A percentile compares a stretch with the other conserved stretches of the same genome.
These are phyloP conservation scores for Drosophila novamexicana DNA, from an alignment of 1,140 invertebrate genomes.

Conservation along the genomic window DNA sequence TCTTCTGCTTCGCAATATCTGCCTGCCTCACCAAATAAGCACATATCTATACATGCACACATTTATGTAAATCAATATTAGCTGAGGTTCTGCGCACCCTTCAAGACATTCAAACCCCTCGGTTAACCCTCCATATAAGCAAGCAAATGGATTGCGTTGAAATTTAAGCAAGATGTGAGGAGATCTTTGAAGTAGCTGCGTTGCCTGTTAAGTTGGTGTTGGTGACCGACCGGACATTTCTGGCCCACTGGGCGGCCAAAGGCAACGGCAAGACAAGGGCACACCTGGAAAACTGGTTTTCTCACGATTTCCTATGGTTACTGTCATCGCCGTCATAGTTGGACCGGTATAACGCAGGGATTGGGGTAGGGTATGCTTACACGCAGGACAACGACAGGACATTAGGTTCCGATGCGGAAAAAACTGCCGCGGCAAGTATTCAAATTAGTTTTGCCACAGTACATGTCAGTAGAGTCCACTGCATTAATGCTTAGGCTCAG, in stretches of 20 bases:
- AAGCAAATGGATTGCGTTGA: constrained; percentile 1
- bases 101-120: constrained; percentile 1
- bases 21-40: background rate
- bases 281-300: constrained; percentile 71
- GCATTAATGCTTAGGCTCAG: constrained; percentile 1
- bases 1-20: background rate
- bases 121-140: background rate
- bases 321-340: constrained; percentile 14
- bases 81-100: background rate
- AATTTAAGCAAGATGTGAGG: background rate
- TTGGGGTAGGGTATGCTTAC: constrained; percentile 23
- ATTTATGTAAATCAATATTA: constrained; percentile 2
- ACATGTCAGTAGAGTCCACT: constrained; percentile 14
- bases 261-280: constrained; percentile 3
- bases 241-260: constrained; percentile 30
- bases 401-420: constrained; percentile 8
- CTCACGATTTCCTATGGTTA: constrained; percentile 55
- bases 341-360: background rate
- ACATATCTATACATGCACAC: background rate
- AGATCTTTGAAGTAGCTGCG: background rate
- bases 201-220: background rate
- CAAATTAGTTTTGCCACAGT: constrained; percentile 43
- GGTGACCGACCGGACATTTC: constrained; percentile 56
- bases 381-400: constrained; percentile 22
- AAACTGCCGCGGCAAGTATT: constrained; percentile 47